A percentile compares a stretch with the other conserved stretches of the same genome.
These are phyloP conservation scores for Tychaedon coryphoeus DNA, from an alignment of 2,113 vertebrate species.

Conservation along the genomic window DNA sequence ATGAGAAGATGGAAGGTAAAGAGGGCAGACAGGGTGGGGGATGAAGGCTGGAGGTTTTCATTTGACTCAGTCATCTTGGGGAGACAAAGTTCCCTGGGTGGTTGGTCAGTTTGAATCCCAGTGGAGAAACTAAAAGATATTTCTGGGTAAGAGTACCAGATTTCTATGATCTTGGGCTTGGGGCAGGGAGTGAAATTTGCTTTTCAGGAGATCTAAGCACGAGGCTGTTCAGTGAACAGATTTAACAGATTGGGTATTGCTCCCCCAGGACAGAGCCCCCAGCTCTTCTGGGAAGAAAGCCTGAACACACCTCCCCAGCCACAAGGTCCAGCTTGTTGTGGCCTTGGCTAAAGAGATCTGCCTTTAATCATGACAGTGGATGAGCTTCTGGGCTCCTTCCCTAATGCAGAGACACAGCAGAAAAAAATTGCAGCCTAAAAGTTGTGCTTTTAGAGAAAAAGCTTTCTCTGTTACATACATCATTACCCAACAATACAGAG, in stretches of 20 bases:
- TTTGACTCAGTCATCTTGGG: neutral
- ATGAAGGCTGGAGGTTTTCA: neutral
- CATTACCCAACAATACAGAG: conserved; percentile 43
- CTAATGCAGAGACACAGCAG: neutral
- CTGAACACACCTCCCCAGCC: neutral
- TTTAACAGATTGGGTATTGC: neutral
- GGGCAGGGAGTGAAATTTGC: neutral
- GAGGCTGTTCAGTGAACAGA: neutral
- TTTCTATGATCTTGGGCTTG: neutral
- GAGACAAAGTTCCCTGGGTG: neutral
- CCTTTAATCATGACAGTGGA: neutral
- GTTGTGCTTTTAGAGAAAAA: conserved; percentile 46
- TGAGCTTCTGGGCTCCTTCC: neutral
- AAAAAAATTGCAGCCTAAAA: neutral
- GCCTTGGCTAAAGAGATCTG: neutral
- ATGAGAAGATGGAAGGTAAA: neutral
- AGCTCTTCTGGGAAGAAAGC: neutral
- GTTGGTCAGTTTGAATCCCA: neutral
- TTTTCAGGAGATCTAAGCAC: neutral
- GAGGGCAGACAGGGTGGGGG: neutral
- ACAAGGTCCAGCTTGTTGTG: neutral
- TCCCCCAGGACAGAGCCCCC: neutral
- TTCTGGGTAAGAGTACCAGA: neutral
- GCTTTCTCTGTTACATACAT: conserved; percentile 35
- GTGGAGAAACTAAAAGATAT: neutral